Base-by-base conservation (phyloP, 2,888 invertebrate species). In the Oscheius sp. region DNA sequence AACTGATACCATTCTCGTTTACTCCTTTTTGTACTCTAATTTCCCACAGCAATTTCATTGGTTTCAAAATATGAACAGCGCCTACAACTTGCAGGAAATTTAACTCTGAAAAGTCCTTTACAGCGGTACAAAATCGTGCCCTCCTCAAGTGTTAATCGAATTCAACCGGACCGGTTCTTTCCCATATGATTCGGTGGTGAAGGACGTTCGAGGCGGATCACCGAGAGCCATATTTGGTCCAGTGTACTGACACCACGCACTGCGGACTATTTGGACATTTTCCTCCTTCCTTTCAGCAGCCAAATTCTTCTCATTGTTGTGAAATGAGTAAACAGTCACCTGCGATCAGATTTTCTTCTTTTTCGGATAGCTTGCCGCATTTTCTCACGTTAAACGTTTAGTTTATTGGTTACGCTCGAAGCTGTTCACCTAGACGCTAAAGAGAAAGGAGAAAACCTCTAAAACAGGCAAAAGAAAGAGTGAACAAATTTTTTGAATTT, bases 101-200 rank as follows among this genome's bases (percentile, higher is more conserved):
- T 2, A 10, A 53, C 3, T 7, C 7, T 5, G 42, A 42, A 42
- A 42, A 42, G 42, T 42, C 42, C 21, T 42, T 42, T 42, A 42
- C 4, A 42, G 7, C 42, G 13, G 32, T 55, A 55, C 32, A 32
- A 21, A 32, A 21, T 21, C 21, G 21, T 55, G 21, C 55, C 55
- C 32, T 55, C 51, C 50, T 32, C 3, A 50, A 65, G 33, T 65
- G 65, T 50, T 65, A 65, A 65, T 65, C 65, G 65, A 65, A 68
- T 68, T 35, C 37, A 50, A 9, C 33, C 7, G 33, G n/a, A 68
- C 68, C 68, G 53, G 68, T 68, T 68, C 55, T n/a, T 29, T 65
- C 33, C 35, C 55, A 68, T 68, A 55, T 55, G 55, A 32, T 55
- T 55, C 32, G 32, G 35, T 21, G 33, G 53, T 53, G 68, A 68